Evolutionary conservation across 1,140 invertebrate species (phyloP).

Genomic region (Hestina assimilis): DNA sequence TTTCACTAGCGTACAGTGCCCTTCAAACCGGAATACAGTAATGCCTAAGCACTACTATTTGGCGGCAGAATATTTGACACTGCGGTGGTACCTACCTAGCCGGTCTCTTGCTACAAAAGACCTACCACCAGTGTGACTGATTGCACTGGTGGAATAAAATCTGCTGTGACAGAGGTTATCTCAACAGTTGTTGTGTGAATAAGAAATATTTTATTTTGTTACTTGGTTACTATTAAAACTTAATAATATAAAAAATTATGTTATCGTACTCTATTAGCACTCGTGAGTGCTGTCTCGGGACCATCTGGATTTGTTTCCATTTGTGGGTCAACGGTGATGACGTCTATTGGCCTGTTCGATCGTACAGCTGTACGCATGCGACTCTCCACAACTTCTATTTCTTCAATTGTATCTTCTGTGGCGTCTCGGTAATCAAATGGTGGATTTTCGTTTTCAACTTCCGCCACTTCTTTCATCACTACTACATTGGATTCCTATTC

Average conservation of each 20-base stretch:
- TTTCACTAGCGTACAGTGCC: too few species aligned
- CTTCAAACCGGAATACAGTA: too few species aligned
- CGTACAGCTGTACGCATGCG: constrained; percentile 44
- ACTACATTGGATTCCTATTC: constrained; percentile 76
- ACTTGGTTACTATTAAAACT: too few species aligned
- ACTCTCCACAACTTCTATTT: constrained; percentile 22
- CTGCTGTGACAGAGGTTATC: too few species aligned
- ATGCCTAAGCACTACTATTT: too few species aligned
- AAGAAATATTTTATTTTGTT: too few species aligned
- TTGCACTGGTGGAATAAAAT: background rate
- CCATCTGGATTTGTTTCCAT: constrained; percentile 65
- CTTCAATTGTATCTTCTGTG: constrained; percentile 35
- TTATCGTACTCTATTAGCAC: constrained; percentile 79
- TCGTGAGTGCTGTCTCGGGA: constrained; percentile 81
- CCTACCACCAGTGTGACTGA: too few species aligned
- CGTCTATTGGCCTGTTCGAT: constrained; percentile 64
- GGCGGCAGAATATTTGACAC: too few species aligned
- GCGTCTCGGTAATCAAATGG: constrained; percentile 34
- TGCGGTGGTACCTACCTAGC: too few species aligned
- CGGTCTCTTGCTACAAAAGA: too few species aligned
- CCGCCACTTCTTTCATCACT: constrained; percentile 67
- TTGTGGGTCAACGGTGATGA: constrained; percentile 68
- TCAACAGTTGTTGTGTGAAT: too few species aligned
- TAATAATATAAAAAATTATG: too few species aligned
- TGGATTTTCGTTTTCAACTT: constrained; percentile 61